These are phyloP conservation scores for Patella caerulea DNA, from an alignment of 2,888 invertebrate species.

Conservation along the genomic window DNA sequence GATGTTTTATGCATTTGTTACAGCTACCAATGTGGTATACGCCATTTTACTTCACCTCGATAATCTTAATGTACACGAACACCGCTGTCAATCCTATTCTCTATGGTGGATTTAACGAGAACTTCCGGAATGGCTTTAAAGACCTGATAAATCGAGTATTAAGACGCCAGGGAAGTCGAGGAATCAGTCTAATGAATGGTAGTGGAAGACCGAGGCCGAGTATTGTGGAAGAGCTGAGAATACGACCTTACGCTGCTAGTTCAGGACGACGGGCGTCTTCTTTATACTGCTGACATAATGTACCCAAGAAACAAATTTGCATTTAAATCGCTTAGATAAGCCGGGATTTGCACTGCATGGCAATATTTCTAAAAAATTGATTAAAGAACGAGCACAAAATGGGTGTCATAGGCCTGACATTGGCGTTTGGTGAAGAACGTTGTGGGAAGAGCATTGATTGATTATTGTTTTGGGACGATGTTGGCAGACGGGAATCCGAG, in stretches of 20 bases:
- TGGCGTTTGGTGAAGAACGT: no score
- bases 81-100: conserved; percentile 61
- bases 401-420: no score
- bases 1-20: conserved; percentile 16
- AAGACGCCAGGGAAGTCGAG: conserved; percentile 7
- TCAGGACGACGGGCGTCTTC: neutral
- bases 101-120: conserved; percentile 61
- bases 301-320: neutral
- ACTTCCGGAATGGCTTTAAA: conserved; percentile 54
- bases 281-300: conserved; percentile 12
- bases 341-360: no score
- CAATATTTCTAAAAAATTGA: no score
- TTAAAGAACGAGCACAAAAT: no score
- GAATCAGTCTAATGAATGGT: neutral
- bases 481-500: no score
- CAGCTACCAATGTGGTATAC: conserved; percentile 60
- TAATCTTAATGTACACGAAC: conserved; percentile 60
- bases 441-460: no score
- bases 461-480: no score
- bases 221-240: neutral
- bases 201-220: neutral
- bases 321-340: no score
- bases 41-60: conserved; percentile 55
- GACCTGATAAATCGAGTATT: conserved; percentile 44
- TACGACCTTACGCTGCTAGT: neutral